phyloP scores from a whole-genome alignment of 2,888 invertebrate genomes.

The Drosophila yooni region DNA sequence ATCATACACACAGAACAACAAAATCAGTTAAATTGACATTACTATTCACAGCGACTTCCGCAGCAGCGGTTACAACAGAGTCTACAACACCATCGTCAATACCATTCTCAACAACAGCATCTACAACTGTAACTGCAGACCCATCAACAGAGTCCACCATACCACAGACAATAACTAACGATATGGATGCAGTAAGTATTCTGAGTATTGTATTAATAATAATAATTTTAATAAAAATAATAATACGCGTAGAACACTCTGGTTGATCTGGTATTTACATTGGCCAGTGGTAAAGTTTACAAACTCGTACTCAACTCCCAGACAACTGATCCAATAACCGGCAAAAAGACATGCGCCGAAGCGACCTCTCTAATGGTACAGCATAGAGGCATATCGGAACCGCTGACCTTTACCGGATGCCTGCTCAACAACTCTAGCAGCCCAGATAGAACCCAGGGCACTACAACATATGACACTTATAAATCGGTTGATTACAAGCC shows the following conservation, averaged over 20 bases:
- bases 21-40: not conserved
- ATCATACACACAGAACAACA: not conserved
- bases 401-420: constrained; percentile 28
- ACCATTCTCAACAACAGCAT: not conserved
- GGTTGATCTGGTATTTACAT: constrained; percentile 22
- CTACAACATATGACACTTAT: not conserved
- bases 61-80: not conserved
- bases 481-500: constrained; percentile 8
- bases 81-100: not conserved
- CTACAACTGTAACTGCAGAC: not conserved
- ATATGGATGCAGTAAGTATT: constrained; percentile 29
- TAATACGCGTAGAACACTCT: constrained; percentile 22
- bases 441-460: not conserved
- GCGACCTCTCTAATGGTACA: constrained; percentile 13
- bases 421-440: constrained; percentile 9
- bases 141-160: not conserved
- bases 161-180: not conserved
- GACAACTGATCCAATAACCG: constrained; percentile 18
- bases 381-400: constrained; percentile 15
- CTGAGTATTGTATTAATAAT: not conserved
- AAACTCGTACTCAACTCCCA: constrained; percentile 28
- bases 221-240: too few relatives aligned
- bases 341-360: constrained; percentile 26
- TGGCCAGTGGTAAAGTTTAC: constrained; percentile 17
- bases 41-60: not conserved